Evolutionary conservation across 1,140 invertebrate species (phyloP).

Genomic region (Neodiprion lecontei): DNA sequence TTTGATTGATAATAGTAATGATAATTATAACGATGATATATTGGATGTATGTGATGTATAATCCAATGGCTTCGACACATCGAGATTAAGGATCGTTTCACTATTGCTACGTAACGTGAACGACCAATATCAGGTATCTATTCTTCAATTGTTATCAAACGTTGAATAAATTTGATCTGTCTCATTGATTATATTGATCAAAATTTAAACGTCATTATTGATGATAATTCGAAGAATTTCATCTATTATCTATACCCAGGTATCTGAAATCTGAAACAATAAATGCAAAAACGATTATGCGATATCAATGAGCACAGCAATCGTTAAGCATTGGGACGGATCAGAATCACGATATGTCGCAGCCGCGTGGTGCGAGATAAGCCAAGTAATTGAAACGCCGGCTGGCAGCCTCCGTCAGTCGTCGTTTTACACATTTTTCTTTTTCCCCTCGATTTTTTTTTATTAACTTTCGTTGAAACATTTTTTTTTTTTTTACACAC

Average conservation of each 20-base stretch:
- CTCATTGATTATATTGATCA: neutral
- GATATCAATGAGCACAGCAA: conserved; percentile 13
- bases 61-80: conserved; percentile 25
- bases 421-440: conserved; percentile 5
- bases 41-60: conserved; percentile 25
- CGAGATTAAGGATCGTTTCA: conserved; percentile 4
- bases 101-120: too few relatives aligned
- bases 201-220: neutral
- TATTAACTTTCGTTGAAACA: too few relatives aligned
- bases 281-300: neutral
- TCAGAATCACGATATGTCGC: neutral
- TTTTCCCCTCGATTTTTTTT: neutral
- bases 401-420: conserved; percentile 21
- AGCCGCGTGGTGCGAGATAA: conserved; percentile 5
- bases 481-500: too few relatives aligned
- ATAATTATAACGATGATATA: conserved; percentile 26
- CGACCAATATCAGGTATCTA: too few relatives aligned
- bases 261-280: too few relatives aligned
- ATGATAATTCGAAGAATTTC: neutral
- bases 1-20: neutral
- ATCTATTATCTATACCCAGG: neutral
- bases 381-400: conserved; percentile 14
- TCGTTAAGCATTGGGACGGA: neutral
- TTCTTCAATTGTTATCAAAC: too few relatives aligned
- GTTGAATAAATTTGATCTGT: too few relatives aligned